phyloP scores from a whole-genome alignment of 2,113 vertebrate genomes.

The Oncorhynchus mykiss region DNA sequence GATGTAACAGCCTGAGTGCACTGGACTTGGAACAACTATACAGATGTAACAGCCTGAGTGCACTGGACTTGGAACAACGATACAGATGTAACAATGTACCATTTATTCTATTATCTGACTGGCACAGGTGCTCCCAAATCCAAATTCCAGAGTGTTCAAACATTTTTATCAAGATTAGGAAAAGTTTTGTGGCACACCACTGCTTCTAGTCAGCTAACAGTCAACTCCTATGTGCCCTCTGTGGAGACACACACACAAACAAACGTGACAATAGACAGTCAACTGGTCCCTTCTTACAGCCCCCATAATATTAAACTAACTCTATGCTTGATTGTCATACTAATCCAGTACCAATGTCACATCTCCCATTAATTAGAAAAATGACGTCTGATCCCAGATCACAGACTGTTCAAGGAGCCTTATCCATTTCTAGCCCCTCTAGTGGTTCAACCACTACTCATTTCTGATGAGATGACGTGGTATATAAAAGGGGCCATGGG shows the following conservation, averaged over 20 bases:
- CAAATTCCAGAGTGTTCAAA: too few relatives aligned
- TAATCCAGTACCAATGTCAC: background rate
- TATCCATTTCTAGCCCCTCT: background rate
- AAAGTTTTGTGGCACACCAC: too few relatives aligned
- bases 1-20: too few relatives aligned
- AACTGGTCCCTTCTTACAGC: conserved; percentile 13
- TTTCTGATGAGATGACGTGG: background rate
- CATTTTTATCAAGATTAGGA: too few relatives aligned
- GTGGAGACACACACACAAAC: background rate
- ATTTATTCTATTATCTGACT: too few relatives aligned
- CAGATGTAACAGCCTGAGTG: too few relatives aligned
- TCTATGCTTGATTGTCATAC: background rate
- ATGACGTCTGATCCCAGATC: background rate
- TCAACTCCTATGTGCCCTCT: background rate
- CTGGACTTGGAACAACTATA: too few relatives aligned
- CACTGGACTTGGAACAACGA: too few relatives aligned
- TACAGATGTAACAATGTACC: too few relatives aligned
- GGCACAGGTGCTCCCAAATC: too few relatives aligned
- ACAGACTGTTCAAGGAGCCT: background rate
- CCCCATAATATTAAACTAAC: background rate
- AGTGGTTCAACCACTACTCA: background rate
- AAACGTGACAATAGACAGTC: conserved; percentile 33
- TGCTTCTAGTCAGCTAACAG: background rate
- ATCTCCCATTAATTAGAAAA: background rate
- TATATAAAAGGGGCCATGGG: background rate